Evolutionary conservation across 2,888 invertebrate species (phyloP).

Genomic region (Callimorpha dominula): DNA sequence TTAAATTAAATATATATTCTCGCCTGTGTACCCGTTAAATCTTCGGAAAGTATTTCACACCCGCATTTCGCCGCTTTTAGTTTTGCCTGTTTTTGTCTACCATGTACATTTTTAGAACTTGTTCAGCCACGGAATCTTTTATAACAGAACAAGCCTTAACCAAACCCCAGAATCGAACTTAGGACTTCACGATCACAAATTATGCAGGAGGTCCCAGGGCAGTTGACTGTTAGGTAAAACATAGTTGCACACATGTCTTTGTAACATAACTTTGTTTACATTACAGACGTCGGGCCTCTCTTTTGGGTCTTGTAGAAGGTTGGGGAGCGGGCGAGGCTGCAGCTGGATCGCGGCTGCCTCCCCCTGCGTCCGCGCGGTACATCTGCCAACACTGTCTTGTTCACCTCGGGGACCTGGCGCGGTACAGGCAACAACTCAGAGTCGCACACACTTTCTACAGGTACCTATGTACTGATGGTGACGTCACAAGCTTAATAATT

Average conservation of each 20-base stretch:
- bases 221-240: background rate
- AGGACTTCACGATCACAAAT: no score
- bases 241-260: background rate
- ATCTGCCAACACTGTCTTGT: constrained; percentile 96
- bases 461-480: constrained; percentile 57
- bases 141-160: no score
- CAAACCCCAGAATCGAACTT: no score
- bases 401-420: constrained; percentile 94
- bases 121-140: no score
- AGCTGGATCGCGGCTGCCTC: constrained; percentile 74
- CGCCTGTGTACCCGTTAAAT: no score
- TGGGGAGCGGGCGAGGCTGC: constrained; percentile 71
- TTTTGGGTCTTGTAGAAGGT: constrained; percentile 77
- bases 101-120: no score
- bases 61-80: no score
- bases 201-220: no score
- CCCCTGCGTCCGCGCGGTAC: constrained; percentile 92
- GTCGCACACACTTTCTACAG: constrained; percentile 95
- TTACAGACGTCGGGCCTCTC: constrained; percentile 76
- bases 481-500: background rate
- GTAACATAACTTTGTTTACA: background rate
- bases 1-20: no score
- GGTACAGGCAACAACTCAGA: constrained; percentile 93
- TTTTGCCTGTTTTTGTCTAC: no score
- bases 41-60: no score